Conservation (phyloP, 2,797 vertebrate genomes). For the Hirundo rustica region DNA sequence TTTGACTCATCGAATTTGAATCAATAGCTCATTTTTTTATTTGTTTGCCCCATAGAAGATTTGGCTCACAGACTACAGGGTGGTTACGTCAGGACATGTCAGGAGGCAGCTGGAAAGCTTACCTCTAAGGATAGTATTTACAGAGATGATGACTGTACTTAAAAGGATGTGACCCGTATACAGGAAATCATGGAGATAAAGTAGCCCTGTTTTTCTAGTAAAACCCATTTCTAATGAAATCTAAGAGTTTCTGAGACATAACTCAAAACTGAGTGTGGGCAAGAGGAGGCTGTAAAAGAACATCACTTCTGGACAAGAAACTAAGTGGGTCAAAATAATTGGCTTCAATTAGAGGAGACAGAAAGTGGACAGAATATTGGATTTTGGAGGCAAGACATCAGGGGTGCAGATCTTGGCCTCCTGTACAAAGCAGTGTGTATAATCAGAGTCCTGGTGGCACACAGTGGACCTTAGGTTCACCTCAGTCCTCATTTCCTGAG, state of each 20-base stretch:
- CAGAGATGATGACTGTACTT: neutral
- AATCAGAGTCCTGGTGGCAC: neutral
- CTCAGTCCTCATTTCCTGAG: slow-evolving; percentile 56
- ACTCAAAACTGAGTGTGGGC: neutral
- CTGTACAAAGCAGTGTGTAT: neutral
- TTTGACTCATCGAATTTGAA: neutral
- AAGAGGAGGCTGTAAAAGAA: neutral
- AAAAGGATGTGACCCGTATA: neutral
- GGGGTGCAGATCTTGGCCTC: neutral
- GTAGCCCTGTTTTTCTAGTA: neutral
- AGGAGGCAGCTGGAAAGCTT: neutral
- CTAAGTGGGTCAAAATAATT: neutral
- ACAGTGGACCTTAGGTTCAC: slow-evolving; percentile 26
- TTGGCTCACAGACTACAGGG: neutral
- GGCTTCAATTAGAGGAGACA: neutral
- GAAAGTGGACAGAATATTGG: neutral
- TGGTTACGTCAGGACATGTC: neutral
- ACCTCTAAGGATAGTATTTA: neutral
- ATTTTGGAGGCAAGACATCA: neutral
- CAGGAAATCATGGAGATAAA: slow-evolving; percentile 42
- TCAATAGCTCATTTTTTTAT: neutral
- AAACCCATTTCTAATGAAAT: slow-evolving; percentile 23
- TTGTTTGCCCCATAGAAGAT: neutral
- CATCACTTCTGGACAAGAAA: neutral
- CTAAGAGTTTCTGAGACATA: neutral